These are phyloP conservation scores for Champsocephalus esox DNA, from an alignment of 2,797 vertebrate species.

Conservation along the genomic window DNA sequence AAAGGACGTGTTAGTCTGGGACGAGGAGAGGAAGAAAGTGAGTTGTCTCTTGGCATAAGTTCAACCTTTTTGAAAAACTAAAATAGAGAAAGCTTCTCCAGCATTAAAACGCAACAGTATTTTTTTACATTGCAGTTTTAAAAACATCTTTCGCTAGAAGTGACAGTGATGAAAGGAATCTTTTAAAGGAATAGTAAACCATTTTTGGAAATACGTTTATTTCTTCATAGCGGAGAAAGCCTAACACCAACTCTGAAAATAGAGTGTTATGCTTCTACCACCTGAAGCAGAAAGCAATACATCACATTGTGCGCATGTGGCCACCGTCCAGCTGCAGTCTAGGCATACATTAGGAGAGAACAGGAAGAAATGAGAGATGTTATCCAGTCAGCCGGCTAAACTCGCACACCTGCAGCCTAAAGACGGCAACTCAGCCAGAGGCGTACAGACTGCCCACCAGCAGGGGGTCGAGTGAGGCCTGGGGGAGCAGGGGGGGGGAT, in stretches of 20 bases:
- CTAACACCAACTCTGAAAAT: too few relatives aligned
- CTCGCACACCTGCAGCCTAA: conserved; percentile 90
- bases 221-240: too few relatives aligned
- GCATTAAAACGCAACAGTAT: not conserved
- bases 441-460: conserved; percentile 93
- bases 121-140: too few relatives aligned
- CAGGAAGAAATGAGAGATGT: conserved; percentile 79
- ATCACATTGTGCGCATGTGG: conserved; percentile 83
- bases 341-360: conserved; percentile 55
- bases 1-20: conserved; percentile 25
- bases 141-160: too few relatives aligned
- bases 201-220: too few relatives aligned
- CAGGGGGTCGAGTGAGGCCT: conserved; percentile 94
- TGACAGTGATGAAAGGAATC: too few relatives aligned
- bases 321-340: conserved; percentile 87
- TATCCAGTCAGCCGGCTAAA: conserved; percentile 86
- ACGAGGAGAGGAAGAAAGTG: not conserved
- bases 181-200: too few relatives aligned
- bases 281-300: conserved; percentile 49
- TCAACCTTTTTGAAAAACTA: not conserved
- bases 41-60: not conserved
- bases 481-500: conserved; percentile 68
- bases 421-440: conserved; percentile 90
- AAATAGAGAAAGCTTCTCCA: not conserved
- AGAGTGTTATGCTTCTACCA: not conserved